Evolutionary conservation across 2,888 invertebrate genomes (phyloP), one percentile per base, ranked within the genome.

Genomic region (Dusona sp.): DNA sequence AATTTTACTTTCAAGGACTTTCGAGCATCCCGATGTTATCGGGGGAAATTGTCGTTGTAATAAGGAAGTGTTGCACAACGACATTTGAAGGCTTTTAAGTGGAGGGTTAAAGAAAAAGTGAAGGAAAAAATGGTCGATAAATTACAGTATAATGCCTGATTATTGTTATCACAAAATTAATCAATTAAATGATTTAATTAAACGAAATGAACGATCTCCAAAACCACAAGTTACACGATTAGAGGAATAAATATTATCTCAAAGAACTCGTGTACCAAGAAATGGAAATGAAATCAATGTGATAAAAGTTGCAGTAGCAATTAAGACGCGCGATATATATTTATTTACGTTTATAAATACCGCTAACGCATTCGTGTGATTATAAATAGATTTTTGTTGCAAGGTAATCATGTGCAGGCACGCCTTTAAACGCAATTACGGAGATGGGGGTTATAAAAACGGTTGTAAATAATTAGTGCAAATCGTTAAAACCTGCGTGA

Each of bases 381-480:
- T 83, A 80, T 77, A 80, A 80, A 77, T 73, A 80, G 54, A 19
- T 65, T 74, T 42, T 42, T 80, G 48, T 13, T 57, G 57, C 65
- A 25, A n/a, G 48, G 48, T 19, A 16, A 22, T 38, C 73, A 38
- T 29, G 45, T 42, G 68, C 33, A 42, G 29, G 54, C 65, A 51
- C 64, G 65, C 25, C 67, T 75, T 70, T 61, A 6, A 29, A 67
- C 68, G 67, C 33, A 82, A 75, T 54, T 48, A 65, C 45, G 33
- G 36, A n/a, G 42, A 25, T 22, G 38, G 13, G 16, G 33, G 42
- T 16, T 75, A 38, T 77, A 38, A 81, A 81, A 85, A 45, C 65
- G 77, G 48, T 83, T 51, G 75, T 29, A 75, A 77, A 80, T 86
- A 86, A 83, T 83, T 79, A 83, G 79, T 25, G 48, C 33, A 77